Evolutionary conservation across 1,140 invertebrate genomes (phyloP), one percentile per base, ranked within the genome.

Genomic region (Drosophila melanica): DNA sequence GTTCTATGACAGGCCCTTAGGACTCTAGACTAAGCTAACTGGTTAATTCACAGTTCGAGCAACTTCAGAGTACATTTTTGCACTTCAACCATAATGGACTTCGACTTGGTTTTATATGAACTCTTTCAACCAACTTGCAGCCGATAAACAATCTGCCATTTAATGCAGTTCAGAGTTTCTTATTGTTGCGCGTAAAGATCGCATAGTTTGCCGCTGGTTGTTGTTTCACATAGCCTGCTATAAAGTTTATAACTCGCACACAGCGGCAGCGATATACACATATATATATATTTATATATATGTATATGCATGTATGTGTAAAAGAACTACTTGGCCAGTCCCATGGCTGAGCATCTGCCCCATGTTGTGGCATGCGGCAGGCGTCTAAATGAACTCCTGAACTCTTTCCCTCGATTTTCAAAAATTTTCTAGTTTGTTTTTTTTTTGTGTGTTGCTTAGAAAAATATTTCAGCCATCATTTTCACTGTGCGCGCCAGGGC

Each of bases 381-480:
- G 45, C 54, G 48, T 67, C 42, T 60, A 68, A 84, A 79, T 85
- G 75, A 78, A 59, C 62, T 51, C 14, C 59, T 27, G 47, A 77
- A 58, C 72, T 62, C 48, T 39, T 51, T 27, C 7, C 41, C 41
- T 16, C 37, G 41, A 35, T 75, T 68, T 73, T 51, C 6, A 30
- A 16, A 51, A 8, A 48, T 35, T 16, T 35, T 35, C 6, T 14
- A 0, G 14, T 8, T 0, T 5, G 1, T 50, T 23, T 11, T 37
- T 3, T 35, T 23, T 20, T 27, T 64, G 74, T 65, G 33, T 65
- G 39, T 55, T 73, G 76, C 71, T 67, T 80, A 53, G 53, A 63
- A 78, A 78, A 85, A 77, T 73, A 63, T 87, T 67, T 59, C 72
- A 82, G 87, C 78, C 82, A 53, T 63, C 54, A 69, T 87, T 77